Base-by-base conservation (phyloP, 35 echinoderm and acorn worm genomes). In the Acanthaster planci region DNA sequence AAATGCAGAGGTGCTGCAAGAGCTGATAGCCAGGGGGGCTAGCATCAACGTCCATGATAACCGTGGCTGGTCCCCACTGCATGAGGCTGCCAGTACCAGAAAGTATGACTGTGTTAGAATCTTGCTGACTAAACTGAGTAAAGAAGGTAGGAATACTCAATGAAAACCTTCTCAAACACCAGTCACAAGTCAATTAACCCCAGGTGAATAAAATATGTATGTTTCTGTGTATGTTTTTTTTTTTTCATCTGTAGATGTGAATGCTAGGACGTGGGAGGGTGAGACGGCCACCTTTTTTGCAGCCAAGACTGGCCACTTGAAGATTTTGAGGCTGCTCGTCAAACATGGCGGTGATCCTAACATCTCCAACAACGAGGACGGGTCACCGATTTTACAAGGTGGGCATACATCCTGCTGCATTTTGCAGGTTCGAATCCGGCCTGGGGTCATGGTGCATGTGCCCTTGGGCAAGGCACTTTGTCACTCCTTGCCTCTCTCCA, bases 51-150 rank as follows among this genome's bases (percentile, higher is more conserved):
- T 89, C 21, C 59, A 55, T 2, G 95, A 98, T 42, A 98, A 94
- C 52, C 84, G 95, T 51, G 95, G 95, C 56, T 98, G 95, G 95
- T 85, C 60, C 12, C 91, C 95, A 14, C 81, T 98, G 26, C 95
- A 98, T 91, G 91, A 98, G 79, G 95, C 95, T n/a, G 95, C 95
- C 40, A 88, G 75, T 15, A 80, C 54, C 67, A 85, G 81, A 50
- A 78, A 92, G 35, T 22, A 59, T 29, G 60, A 91, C 16, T 98
- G 95, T 58, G 37, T 98, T 40, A 82, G 93, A 80, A 60, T 91
- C 34, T 37, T 98, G 21, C 39, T 93, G 38, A 86, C 36, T 85
- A 94, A 36, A 51, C 80, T 57, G 88, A 94, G 57, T 79, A 80
- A 84, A 57, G 86, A 91, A 81, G 89, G 89, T 90, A 90, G 31